Percentiles rank a stretch among this genome's conserved stretches.
phyloP scores from a whole-genome alignment of 2,113 vertebrate genomes.

The Corvus cornix region DNA sequence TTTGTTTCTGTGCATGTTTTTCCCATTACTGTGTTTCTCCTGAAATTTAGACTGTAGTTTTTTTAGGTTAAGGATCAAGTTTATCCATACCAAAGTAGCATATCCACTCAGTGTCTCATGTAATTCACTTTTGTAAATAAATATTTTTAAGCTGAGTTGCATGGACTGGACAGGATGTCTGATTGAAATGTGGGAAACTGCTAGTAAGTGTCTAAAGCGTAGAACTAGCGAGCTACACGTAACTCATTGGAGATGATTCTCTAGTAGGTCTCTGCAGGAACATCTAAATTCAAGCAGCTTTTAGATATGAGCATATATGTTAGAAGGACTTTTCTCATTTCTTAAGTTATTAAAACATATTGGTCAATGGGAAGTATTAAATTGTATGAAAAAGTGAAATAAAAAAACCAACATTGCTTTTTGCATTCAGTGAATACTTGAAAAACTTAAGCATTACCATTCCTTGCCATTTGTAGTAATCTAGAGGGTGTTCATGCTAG shows the following conservation, averaged over 20 bases:
- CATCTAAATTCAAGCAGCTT: background rate
- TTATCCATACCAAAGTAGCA: background rate
- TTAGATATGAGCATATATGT: background rate
- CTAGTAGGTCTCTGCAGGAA: background rate
- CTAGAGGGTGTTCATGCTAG: background rate
- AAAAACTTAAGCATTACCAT: background rate
- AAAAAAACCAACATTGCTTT: background rate
- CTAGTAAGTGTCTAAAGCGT: rapidly evolving
- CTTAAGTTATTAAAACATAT: background rate
- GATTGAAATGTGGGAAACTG: background rate
- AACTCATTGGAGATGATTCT: background rate
- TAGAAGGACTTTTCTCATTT: background rate
- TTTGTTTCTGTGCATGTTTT: background rate
- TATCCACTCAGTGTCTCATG: background rate
- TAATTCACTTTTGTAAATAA: background rate
- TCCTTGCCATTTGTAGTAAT: background rate
- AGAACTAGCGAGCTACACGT: background rate
- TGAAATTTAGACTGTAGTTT: background rate
- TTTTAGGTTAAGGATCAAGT: background rate
- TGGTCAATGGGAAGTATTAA: background rate
- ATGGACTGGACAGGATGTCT: background rate
- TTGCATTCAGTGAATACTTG: background rate
- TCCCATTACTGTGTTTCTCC: background rate
- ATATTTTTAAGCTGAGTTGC: background rate
- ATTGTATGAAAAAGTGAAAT: background rate